Percentiles rank a stretch among this genome's conserved stretches.
These are phyloP conservation scores for Ellobium chinense DNA, from an alignment of 2,888 invertebrate genomes.

Conservation along the genomic window DNA sequence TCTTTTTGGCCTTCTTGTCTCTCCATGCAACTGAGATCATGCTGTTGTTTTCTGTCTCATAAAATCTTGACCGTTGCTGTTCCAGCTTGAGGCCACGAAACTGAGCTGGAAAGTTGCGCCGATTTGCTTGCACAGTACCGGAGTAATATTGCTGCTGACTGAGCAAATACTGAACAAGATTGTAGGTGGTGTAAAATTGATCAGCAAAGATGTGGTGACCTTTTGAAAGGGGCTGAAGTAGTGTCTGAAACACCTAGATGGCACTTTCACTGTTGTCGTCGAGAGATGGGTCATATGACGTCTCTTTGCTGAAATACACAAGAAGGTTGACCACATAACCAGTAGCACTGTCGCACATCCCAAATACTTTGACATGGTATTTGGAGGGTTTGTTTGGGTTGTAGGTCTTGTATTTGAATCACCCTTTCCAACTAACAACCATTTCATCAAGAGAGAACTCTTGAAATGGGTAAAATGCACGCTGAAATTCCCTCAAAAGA, in stretches of 20 bases:
- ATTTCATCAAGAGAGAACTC: constrained; percentile 7
- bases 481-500: not conserved
- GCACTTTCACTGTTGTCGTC: constrained; percentile 1
- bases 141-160: not conserved
- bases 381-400: not conserved
- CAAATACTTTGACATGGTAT: constrained; percentile 15
- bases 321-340: constrained; percentile 5
- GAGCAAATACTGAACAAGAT: not conserved
- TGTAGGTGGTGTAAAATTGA: constrained; percentile 5
- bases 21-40: not conserved
- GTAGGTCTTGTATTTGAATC: not conserved
- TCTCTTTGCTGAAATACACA: not conserved
- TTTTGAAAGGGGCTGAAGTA: not conserved
- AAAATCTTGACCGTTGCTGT: not conserved
- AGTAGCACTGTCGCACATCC: not conserved
- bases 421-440: constrained; percentile 7
- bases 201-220: constrained; percentile 13
- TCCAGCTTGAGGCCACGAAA: constrained; percentile 7
- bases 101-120: not conserved
- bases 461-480: not conserved
- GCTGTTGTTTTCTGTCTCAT: not conserved
- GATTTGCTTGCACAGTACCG: constrained; percentile 1
- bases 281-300: constrained; percentile 5
- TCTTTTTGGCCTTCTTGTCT: constrained; percentile 1
- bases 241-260: constrained; percentile 13